A percentile compares a stretch with the other conserved stretches of the same genome.
Evolutionary conservation across 2,797 vertebrate genomes (phyloP).

Genomic region (Rhyacichthys aspro): DNA sequence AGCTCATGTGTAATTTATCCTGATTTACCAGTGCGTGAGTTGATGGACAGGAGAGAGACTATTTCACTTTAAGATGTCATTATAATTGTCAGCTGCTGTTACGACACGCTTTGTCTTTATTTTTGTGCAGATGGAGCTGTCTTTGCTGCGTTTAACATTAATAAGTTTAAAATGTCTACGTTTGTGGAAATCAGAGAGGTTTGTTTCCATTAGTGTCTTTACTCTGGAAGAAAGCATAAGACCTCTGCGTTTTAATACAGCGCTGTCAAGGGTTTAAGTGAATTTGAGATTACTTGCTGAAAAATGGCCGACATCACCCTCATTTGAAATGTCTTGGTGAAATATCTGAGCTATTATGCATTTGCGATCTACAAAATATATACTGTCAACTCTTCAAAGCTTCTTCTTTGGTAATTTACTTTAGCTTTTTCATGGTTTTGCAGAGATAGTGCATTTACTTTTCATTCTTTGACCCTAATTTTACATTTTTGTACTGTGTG

Average conservation of each 20-base stretch:
- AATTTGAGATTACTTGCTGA: too few species aligned
- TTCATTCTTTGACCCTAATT: too few species aligned
- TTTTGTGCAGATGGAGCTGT: background rate
- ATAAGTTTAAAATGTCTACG: background rate
- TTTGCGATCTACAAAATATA: too few species aligned
- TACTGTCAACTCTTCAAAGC: too few species aligned
- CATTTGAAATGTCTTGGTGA: too few species aligned
- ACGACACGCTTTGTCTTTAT: constrained; percentile 1
- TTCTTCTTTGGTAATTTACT: too few species aligned
- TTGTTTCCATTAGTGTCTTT: background rate
- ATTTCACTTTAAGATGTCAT: constrained; percentile 4
- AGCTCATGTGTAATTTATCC: constrained; percentile 5
- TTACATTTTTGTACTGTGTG: too few species aligned
- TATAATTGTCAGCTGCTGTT: background rate
- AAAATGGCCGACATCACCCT: too few species aligned
- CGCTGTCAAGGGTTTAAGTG: too few species aligned
- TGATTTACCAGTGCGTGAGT: background rate
- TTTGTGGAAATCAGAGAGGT: background rate
- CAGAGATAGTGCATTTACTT: too few species aligned
- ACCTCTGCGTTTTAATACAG: background rate
- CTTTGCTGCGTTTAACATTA: background rate
- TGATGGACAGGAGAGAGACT: constrained; percentile 12
- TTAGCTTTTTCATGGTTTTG: too few species aligned
- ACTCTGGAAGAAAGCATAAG: background rate
- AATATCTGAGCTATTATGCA: too few species aligned